Conservation (phyloP, 2,888 invertebrate genomes). For the Eurytoma adleriae region DNA sequence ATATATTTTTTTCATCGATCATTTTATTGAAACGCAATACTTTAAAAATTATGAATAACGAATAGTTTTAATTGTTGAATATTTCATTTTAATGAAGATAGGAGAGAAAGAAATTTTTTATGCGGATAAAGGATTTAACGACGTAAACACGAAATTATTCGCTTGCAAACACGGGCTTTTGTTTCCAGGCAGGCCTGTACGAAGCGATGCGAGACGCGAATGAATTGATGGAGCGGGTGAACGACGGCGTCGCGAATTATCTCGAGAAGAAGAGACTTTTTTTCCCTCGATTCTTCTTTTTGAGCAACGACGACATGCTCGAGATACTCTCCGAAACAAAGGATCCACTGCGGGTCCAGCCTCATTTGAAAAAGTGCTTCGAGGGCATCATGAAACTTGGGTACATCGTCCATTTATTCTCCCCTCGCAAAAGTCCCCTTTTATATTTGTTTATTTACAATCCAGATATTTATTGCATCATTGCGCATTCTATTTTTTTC, state of each 20-base stretch:
- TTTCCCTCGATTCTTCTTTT: constrained; percentile 92
- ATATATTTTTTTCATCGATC: too few species aligned
- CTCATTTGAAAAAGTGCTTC: constrained; percentile 92
- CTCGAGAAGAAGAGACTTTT: constrained; percentile 89
- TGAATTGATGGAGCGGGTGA: constrained; percentile 86
- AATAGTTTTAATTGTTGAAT: too few species aligned
- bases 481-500: not conserved
- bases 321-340: constrained; percentile 94
- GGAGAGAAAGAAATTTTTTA: too few species aligned
- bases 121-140: too few species aligned
- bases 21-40: too few species aligned
- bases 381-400: constrained; percentile 88
- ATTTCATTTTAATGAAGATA: too few species aligned
- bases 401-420: constrained; percentile 56
- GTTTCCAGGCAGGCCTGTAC: constrained; percentile 78
- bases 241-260: constrained; percentile 89
- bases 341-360: constrained; percentile 89
- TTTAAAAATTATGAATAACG: too few species aligned
- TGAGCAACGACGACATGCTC: constrained; percentile 93
- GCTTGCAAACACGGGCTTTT: not conserved
- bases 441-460: constrained; percentile 7
- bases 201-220: constrained; percentile 85
- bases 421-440: not conserved
- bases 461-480: not conserved
- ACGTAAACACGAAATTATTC: not conserved